phyloP scores from a whole-genome alignment of 2,113 vertebrate species.

The Passer montanus region DNA sequence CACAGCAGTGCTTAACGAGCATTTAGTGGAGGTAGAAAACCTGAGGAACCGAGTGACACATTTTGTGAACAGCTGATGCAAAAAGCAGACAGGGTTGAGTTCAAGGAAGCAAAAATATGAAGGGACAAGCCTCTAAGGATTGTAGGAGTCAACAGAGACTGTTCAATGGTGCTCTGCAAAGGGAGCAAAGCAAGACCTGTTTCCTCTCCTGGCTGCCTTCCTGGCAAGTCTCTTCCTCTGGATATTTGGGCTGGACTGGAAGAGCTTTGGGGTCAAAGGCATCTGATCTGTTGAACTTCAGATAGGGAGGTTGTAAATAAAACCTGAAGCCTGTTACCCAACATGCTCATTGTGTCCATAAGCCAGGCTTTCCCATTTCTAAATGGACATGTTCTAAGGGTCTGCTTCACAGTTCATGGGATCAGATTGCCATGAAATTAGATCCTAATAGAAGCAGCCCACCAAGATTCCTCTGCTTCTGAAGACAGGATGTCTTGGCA shows the following conservation, averaged over 20 bases:
- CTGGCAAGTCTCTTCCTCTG: not conserved
- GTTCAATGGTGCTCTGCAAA: not conserved
- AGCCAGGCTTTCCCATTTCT: not conserved
- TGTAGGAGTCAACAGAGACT: not conserved
- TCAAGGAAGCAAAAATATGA: not conserved
- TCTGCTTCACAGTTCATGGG: not conserved
- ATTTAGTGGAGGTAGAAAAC: not conserved
- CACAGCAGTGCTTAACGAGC: not conserved
- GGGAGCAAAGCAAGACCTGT: not conserved
- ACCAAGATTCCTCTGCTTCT: not conserved
- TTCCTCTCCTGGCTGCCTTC: not conserved
- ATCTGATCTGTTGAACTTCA: not conserved
- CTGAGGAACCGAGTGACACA: not conserved
- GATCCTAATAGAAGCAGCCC: not conserved
- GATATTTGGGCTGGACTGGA: not conserved
- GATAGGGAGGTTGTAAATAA: not conserved
- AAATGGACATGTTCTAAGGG: not conserved
- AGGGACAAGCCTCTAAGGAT: not conserved
- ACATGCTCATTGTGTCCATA: fast-evolving
- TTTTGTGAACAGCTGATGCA: not conserved
- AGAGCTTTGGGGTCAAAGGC: not conserved
- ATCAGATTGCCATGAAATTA: not conserved
- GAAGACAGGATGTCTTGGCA: not conserved
- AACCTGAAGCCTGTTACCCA: not conserved
- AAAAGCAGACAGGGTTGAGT: not conserved